Evolutionary conservation across 2,113 vertebrate species (phyloP), one percentile per base, ranked within the genome.

Genomic region (Chrysemys picta): DNA sequence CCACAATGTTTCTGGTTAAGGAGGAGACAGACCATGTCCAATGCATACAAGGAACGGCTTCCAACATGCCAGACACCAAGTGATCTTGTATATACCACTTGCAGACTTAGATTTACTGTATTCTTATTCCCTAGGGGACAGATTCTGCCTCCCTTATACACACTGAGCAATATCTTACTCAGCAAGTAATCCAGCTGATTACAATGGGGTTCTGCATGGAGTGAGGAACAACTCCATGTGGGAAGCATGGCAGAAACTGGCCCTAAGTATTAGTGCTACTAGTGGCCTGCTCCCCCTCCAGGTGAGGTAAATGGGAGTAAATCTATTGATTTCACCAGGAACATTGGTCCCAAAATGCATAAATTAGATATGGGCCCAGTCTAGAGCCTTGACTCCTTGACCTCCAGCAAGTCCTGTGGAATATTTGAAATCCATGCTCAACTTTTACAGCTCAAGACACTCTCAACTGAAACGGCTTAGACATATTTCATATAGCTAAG

Each of bases 251-350:
- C 35, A 75, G 69, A 75, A 75, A 38, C n/a, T 75, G 21, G 49
- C 29, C 5, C 13, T 72, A 29, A 79, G 59, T n/a, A 42, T 50
- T 78, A 0, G 0, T 22, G 21, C 8, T 42, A 52, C 45, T 87
- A 79, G 54, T 38, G 22, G 53, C 12, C 76, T 9, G 16, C 13
- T 29, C 12, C 45, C 16, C 12, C 27, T 62, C 27, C 29, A 17
- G 5, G 31, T 47, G 47, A 19, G 29, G 76, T 49, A 27, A 31
- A 49, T 49, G 76, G 27, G 45, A 79, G 45, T 29, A 24, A 9
- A 29, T 47, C 47, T 31, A 11, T 21, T 75, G 3, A 24, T 87
- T 95, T 87, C 93, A 52, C 1, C 3, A 16, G 24, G 17, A 87
- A 6, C 16, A 50, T 16, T 8, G 45, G 47, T 1, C 16, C 14